Evolutionary conservation across 2,113 vertebrate genomes (phyloP), one percentile per base, ranked within the genome.

Genomic region (Leptocoma aspasia): DNA sequence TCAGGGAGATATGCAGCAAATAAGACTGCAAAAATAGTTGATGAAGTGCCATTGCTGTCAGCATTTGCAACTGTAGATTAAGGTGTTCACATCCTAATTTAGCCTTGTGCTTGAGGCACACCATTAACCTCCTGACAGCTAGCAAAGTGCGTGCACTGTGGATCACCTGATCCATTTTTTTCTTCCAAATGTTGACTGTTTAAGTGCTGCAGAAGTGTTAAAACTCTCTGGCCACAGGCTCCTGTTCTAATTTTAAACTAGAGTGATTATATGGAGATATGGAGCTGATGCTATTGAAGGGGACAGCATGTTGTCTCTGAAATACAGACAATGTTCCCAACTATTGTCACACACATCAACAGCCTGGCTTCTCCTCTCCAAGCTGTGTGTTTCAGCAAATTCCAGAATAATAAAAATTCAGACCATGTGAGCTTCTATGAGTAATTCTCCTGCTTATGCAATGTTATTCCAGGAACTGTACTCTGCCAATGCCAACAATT

Each of bases 111-210:
- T 91, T 75, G 71, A 92, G 64, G 69, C 60, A 94, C 77, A 94
- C 87, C 90, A 95, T 97, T 96, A 96, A 79, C 84, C 90, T 97
- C 86, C 86, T 96, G 85, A 95, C 66, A 95, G 86, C 68, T 71
- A 95, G 82, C 73, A 70, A 71, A 95, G 78, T 87, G 77, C 50
- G 16, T 73, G 72, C 42, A 78, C 76, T 91, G 1, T 69, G 44
- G 35, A 96, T 94, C 82, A 92, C 66, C 68, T 90, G 87, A 94
- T 66, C 22, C 11, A 41, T 53, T 91, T 63, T 69, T 82, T 18
- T 27, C 53, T 53, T 35, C 42, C 4, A 85, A 65, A 96, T 93
- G 82, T 95, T 96, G 94, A 93, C 85, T 94, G 57, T 96, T 97
- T 93, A 73, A 94, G 61, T 70, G 75, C 81, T 82, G 73, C 7